phyloP scores from a whole-genome alignment of 2,113 vertebrate genomes.

The Nanorana parkeri region DNA sequence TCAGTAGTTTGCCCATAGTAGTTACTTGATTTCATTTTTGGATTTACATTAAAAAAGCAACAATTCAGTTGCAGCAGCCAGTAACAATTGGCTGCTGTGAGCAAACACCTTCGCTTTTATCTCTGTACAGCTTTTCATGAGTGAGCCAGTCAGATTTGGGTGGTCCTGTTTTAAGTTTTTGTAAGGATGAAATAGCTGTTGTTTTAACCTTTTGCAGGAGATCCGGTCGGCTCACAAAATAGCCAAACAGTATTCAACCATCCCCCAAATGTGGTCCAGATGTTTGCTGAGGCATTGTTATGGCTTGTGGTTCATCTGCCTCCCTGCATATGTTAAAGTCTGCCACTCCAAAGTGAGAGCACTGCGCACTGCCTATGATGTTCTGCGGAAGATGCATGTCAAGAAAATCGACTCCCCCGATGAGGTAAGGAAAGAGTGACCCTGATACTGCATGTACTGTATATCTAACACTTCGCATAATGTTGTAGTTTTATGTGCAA shows the following conservation, averaged over 20 bases:
- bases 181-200: neutral
- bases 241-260: slow-evolving; percentile 90
- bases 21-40: no score
- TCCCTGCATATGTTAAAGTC: slow-evolving; percentile 88
- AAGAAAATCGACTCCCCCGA: slow-evolving; percentile 95
- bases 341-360: slow-evolving; percentile 96
- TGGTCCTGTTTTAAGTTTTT: neutral
- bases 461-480: no score
- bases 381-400: slow-evolving; percentile 93
- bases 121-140: no score
- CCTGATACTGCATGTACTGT: no score
- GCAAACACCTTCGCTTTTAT: no score
- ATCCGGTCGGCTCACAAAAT: slow-evolving; percentile 94
- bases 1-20: no score
- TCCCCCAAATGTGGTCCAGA: slow-evolving; percentile 98
- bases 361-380: slow-evolving; percentile 90
- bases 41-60: no score
- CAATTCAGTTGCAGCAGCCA: no score
- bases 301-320: slow-evolving; percentile 97
- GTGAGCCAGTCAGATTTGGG: no score
- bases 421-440: slow-evolving; percentile 77
- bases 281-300: slow-evolving; percentile 94
- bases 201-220: slow-evolving; percentile 77
- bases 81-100: no score
- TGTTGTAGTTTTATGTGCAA: no score